phyloP scores from a whole-genome alignment of 2,113 vertebrate genomes.

The Mohoua ochrocephala region DNA sequence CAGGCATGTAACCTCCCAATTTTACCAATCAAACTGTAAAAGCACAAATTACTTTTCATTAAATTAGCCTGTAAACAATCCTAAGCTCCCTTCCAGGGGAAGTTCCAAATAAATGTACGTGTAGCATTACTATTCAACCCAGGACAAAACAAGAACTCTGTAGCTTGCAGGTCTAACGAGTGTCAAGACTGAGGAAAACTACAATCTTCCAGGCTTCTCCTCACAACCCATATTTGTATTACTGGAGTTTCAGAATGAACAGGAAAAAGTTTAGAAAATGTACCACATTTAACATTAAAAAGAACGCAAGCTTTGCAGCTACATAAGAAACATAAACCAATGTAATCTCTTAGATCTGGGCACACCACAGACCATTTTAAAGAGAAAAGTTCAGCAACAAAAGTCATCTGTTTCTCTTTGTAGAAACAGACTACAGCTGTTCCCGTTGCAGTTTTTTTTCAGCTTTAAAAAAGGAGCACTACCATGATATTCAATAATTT shows the following conservation, averaged over 20 bases:
- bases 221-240: neutral
- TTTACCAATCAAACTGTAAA: neutral
- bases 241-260: neutral
- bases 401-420: constrained; percentile 49
- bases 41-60: neutral
- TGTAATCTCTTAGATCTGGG: constrained; percentile 42
- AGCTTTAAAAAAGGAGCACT: neutral
- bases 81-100: neutral
- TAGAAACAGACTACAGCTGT: constrained; percentile 45
- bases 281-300: neutral
- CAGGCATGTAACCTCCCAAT: neutral
- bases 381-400: constrained; percentile 18
- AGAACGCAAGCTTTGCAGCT: neutral
- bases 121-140: neutral
- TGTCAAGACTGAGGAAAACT: neutral
- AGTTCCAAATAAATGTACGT: neutral
- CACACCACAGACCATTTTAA: constrained; percentile 12
- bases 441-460: neutral
- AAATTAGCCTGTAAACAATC: neutral
- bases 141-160: neutral
- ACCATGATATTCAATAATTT: neutral
- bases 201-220: neutral
- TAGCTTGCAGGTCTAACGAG: neutral
- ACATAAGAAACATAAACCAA: constrained; percentile 13
- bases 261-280: neutral